Evolutionary conservation across 2,888 invertebrate species (phyloP), one percentile per base, ranked within the genome.

Genomic region (Cecidostiba fungosa): DNA sequence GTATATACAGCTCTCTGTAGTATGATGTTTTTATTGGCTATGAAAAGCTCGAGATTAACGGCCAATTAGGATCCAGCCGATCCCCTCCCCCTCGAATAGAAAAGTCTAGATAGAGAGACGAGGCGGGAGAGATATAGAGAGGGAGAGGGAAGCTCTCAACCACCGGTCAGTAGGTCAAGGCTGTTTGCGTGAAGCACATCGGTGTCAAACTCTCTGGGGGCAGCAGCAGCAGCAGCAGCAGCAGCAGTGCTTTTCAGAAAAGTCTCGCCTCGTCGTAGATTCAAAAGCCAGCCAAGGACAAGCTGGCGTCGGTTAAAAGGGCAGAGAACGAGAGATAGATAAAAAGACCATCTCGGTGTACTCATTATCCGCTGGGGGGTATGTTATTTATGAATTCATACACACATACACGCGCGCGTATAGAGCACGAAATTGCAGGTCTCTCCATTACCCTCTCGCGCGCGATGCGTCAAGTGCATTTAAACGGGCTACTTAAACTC

Each of bases 101-200:
- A 78, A 74, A 85, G 74, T 72, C 62, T 29, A n/a, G 43, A 47
- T 19, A 39, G 6, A 50, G 16, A 74, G 16, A 16, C 26, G 19
- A 50, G 50, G 39, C 23, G 36, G 8, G 2, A 62, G 16, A 29
- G 32, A 36, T 36, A 26, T 29, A 76, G 50, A 29, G 26, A 54
- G 77, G 32, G 43, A 16, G 29, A 10, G 39, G 5, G 66, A 62
- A 78, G 54, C 36, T 23, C 36, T 62, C 1, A 14, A 26, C 23
- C 19, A 59, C 36, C 59, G 82, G 86, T 84, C 84, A 86, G 81
- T 86, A 23, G 86, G 86, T 86, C 86, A 86, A 86, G 86, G 84
- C 59, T 86, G 84, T 82, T 69, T n/a, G 73, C 62, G 43, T 59
- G 78, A 6, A 26, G 70, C 83, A 39, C 73, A 77, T 86, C 59